Base-by-base conservation (phyloP, 2,888 invertebrate genomes). In the Noctua janthina region DNA sequence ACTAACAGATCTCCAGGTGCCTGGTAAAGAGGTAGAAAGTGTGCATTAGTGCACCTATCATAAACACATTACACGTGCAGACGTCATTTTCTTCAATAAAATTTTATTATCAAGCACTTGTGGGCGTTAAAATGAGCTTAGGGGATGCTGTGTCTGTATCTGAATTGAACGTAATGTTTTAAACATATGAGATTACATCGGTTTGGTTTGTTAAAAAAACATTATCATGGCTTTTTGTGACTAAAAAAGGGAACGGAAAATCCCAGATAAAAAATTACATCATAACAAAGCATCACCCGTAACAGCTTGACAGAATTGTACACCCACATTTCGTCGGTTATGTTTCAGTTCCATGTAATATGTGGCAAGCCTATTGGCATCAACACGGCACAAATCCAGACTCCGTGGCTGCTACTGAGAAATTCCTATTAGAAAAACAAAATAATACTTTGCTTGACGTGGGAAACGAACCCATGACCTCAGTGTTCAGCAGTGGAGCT, bases 1-100 rank as follows among this genome's bases (percentile, higher is more conserved):
- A 29, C 43, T 51, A 74, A 64, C 43, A 43, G 8, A 43, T 43
- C 43, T 43, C 43, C 43, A 54, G 23, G 66, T 39, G 46, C 59
- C 46, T 74, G 74, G 51, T 78, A 78, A 83, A 74, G 23, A 15
- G 51, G 8, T 17, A 6, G 2, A 56, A 43, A 49, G 23, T 49
- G 59, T 74, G 70, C 43, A n/a, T 79, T 49, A 73, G 51, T 71
- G 71, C 54, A 74, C 67, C 72, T 74, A 35, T 35, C 56, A 62
- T 68, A 71, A 62, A 59, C 46, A 74, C 82, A 70, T 70, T 74
- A 23, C 23, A 62, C 39, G 46, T 8, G n/a, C 20, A n/a, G 49
- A 71, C 49, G 49, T 62, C 79, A 84, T 68, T 79, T 68, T 75
- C 39, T 74, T 62, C 43, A 79, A 79, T 84, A 59, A 74, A 43